These are phyloP conservation scores for Phyllostomus hastatus DNA, from an alignment of 2,113 vertebrate species.

Conservation along the genomic window DNA sequence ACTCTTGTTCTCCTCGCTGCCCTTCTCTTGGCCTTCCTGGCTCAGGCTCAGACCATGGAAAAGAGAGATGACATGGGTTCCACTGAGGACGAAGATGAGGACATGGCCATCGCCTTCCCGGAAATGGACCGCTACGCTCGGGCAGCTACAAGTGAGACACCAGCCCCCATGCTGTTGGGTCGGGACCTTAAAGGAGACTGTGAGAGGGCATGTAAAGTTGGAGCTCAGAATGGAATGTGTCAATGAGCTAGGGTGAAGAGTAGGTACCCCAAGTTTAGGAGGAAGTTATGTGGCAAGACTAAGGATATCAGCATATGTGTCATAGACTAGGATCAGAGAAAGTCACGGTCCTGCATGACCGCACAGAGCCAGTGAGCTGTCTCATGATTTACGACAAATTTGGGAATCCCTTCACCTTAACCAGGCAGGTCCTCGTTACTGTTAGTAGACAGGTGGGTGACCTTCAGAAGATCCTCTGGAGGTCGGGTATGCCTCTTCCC, in stretches of 20 bases:
- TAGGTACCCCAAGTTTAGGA: no score
- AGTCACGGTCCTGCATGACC: neutral
- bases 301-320: no score
- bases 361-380: neutral
- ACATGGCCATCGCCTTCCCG: neutral
- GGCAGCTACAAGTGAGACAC: neutral
- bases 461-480: neutral
- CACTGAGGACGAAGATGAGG: neutral
- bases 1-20: neutral
- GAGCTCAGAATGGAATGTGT: neutral
- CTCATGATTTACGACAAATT: no score
- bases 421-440: neutral
- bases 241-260: no score
- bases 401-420: neutral
- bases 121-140: neutral
- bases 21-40: neutral
- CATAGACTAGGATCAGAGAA: neutral
- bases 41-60: neutral
- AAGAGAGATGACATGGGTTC: accelerated
- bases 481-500: neutral
- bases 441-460: no score
- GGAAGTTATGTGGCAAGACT: no score
- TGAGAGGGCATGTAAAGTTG: accelerated
- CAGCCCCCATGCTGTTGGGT: neutral
- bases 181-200: neutral